These are phyloP conservation scores for Canis aureus DNA, from an alignment of 2,113 vertebrate genomes.

Conservation along the genomic window DNA sequence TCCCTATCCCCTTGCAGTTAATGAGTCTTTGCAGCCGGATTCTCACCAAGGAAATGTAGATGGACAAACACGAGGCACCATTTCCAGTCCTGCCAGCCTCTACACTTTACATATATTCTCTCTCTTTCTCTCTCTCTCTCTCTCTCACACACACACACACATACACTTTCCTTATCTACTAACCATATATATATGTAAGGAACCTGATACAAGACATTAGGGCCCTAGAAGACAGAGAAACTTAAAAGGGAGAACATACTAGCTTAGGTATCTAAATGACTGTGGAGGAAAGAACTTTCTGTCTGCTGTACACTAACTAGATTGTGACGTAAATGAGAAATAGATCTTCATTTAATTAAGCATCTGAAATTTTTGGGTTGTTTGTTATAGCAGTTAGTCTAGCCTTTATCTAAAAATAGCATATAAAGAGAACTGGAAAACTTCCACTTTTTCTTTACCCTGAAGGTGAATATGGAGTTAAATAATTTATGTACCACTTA, in stretches of 20 bases:
- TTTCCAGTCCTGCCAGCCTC: neutral
- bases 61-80: neutral
- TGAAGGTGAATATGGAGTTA: slow-evolving; percentile 63
- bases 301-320: neutral
- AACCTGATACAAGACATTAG: neutral
- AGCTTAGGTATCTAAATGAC: neutral
- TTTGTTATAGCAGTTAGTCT: neutral
- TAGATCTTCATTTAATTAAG: slow-evolving; percentile 1
- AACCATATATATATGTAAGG: neutral
- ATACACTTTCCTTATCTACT: neutral
- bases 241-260: neutral
- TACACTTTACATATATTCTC: neutral
- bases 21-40: neutral
- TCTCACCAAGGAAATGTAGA: neutral
- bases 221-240: neutral
- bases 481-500: slow-evolving; percentile 60
- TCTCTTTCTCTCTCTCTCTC: neutral
- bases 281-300: neutral
- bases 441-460: neutral
- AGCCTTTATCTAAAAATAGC: neutral
- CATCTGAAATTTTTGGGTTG: neutral
- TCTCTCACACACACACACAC: neutral
- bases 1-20: neutral
- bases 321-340: neutral
- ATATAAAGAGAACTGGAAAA: neutral